Conservation (phyloP, 2,888 invertebrate species). For the Ashinkailepas kermadecensis region DNA sequence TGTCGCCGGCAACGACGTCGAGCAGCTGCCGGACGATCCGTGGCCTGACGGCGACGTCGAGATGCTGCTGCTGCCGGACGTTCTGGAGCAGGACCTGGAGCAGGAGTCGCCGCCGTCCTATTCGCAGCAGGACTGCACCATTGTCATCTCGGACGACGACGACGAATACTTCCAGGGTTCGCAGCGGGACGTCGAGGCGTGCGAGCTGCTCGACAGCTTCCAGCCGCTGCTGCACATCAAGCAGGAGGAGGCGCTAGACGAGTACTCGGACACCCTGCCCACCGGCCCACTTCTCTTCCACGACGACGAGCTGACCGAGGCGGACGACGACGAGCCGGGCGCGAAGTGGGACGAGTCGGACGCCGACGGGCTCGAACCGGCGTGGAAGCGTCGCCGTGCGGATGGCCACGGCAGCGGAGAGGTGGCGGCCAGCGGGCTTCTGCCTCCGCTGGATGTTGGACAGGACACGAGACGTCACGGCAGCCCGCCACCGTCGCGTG, state of each 20-base stretch:
- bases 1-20: no score
- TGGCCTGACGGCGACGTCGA: no score
- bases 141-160: background rate
- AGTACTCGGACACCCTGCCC: background rate
- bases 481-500: background rate
- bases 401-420: background rate
- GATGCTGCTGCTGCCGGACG: background rate
- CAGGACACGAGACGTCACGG: background rate
- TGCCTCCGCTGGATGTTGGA: no score
- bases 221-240: background rate
- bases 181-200: background rate
- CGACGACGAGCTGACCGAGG: background rate
- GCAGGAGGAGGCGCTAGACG: background rate
- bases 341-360: background rate
- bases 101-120: background rate
- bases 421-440: no score
- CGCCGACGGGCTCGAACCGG: background rate
- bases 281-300: no score
- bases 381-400: background rate
- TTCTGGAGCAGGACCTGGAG: background rate
- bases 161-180: background rate
- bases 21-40: no score
- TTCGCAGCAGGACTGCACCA: background rate
- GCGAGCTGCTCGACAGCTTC: no score
- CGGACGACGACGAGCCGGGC: background rate